A percentile compares a stretch with the other conserved stretches of the same genome.
phyloP scores from a whole-genome alignment of 2,888 invertebrate genomes.

The Syritta pipiens region DNA sequence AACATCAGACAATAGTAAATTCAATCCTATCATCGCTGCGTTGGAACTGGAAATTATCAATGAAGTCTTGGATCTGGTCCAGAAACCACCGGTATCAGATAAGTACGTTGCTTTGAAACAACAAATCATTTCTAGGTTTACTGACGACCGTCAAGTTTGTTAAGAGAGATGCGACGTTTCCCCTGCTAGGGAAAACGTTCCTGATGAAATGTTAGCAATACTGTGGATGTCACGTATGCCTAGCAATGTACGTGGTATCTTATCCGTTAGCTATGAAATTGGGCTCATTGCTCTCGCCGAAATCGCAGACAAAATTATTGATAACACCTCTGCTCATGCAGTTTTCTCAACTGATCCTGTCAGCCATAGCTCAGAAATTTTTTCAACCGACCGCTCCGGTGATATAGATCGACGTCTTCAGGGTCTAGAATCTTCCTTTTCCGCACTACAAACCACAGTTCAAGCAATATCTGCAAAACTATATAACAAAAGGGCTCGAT shows the following conservation, averaged over 20 bases:
- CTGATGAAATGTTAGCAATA: constrained; percentile 1
- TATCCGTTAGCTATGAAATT: background rate
- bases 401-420: constrained; percentile 4
- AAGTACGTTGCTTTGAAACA: constrained; percentile 8
- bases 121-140: background rate
- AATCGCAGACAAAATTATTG: constrained; percentile 8
- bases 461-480: background rate
- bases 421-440: background rate
- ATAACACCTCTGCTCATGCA: background rate
- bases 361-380: background rate
- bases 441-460: constrained; percentile 1
- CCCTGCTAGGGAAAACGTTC: constrained; percentile 3
- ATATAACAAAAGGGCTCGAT: background rate
- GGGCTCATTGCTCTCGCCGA: background rate
- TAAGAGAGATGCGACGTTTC: background rate
- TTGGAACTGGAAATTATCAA: background rate
- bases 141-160: background rate
- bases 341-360: background rate
- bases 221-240: constrained; percentile 14
- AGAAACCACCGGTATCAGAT: background rate
- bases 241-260: background rate
- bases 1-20: background rate
- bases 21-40: background rate
- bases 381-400: constrained; percentile 5
- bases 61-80: background rate